phyloP scores from a whole-genome alignment of 2,888 invertebrate genomes.

The Dryadula phaetusa region DNA sequence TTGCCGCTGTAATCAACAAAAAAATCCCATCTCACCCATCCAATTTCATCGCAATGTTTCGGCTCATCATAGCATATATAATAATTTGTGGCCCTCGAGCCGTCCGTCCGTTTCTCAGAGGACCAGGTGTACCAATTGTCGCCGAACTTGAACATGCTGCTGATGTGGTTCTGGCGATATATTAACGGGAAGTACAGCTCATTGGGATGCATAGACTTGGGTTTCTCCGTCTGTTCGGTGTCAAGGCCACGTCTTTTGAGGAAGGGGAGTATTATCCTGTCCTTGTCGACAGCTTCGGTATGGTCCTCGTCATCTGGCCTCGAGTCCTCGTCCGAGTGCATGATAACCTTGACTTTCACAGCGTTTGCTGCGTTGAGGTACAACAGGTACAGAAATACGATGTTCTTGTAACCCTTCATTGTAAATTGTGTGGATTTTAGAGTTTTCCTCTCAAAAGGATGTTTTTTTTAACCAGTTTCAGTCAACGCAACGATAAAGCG shows the following conservation, averaged over 20 bases:
- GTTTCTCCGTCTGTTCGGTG: conserved; percentile 63
- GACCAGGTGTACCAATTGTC: conserved; percentile 81
- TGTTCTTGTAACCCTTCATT: conserved; percentile 48
- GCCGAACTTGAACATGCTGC: conserved; percentile 78
- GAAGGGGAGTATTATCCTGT: conserved; percentile 65
- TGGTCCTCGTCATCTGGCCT: conserved; percentile 60
- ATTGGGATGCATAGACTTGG: conserved; percentile 67
- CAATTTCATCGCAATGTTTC: conserved; percentile 75
- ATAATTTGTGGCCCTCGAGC: conserved; percentile 70
- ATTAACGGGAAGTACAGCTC: conserved; percentile 76
- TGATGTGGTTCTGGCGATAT: conserved; percentile 72
- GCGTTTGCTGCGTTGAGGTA: conserved; percentile 55
- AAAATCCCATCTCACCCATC: conserved; percentile 71
- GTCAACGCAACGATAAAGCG: conserved; percentile 57
- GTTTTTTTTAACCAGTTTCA: too few relatives aligned
- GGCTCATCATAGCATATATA: conserved; percentile 78
- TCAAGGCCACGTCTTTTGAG: conserved; percentile 58
- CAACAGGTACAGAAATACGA: conserved; percentile 54
- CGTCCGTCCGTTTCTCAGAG: conserved; percentile 69
- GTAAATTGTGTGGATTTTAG: conserved; percentile 6
- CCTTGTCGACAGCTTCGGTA: conserved; percentile 59
- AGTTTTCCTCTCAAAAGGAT: conserved; percentile 43
- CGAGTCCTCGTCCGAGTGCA: conserved; percentile 70
- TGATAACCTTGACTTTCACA: conserved; percentile 74
- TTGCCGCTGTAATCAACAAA: not conserved